These are phyloP conservation scores for Paratrypauchen microcephalus DNA, from an alignment of 2,797 vertebrate genomes.

Conservation along the genomic window DNA sequence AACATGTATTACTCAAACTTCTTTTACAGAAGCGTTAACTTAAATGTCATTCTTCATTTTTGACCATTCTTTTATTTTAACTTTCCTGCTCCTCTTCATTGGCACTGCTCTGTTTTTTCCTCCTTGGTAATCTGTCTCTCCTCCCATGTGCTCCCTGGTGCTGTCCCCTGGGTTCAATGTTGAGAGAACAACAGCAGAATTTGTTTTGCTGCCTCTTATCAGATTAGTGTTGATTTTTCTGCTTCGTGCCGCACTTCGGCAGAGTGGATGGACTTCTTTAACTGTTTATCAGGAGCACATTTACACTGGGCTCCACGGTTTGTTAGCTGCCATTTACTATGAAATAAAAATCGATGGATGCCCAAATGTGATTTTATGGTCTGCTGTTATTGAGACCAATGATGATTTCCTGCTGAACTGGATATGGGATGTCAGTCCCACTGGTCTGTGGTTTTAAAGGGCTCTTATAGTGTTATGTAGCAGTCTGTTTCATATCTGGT, in stretches of 20 bases:
- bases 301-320: conserved; percentile 68
- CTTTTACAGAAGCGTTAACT: background rate
- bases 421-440: conserved; percentile 64
- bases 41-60: background rate
- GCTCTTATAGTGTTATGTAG: conserved; percentile 4
- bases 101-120: conserved; percentile 9
- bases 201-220: conserved; percentile 87
- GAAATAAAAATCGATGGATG: conserved; percentile 80
- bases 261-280: conserved; percentile 84
- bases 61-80: conserved; percentile 5
- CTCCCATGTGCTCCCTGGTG: conserved; percentile 21
- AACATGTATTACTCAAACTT: background rate
- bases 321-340: conserved; percentile 83
- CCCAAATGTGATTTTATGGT: conserved; percentile 70
- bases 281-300: conserved; percentile 80
- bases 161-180: conserved; percentile 55
- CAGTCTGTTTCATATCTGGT: conserved; percentile 24
- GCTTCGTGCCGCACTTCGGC: conserved; percentile 77
- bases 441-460: conserved; percentile 24
- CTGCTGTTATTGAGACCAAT: conserved; percentile 67
- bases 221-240: conserved; percentile 92
- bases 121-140: conserved; percentile 7
- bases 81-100: conserved; percentile 5
- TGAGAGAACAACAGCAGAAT: conserved; percentile 79
- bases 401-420: conserved; percentile 63